Conservation (phyloP, 2,888 invertebrate species). For the Mamestra brassicae region DNA sequence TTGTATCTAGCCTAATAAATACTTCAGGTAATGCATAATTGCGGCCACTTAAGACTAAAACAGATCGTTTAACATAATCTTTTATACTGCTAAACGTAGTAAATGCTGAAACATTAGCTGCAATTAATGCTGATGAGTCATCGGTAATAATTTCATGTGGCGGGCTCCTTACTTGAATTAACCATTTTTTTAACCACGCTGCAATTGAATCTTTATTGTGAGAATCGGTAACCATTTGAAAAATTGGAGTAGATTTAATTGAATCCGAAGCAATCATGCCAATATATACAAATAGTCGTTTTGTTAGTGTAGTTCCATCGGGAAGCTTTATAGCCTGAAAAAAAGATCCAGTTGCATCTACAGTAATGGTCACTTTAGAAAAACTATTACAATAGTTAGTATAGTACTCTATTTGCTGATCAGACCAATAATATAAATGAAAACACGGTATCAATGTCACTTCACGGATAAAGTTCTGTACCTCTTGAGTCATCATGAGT, state of each 20-base stretch:
- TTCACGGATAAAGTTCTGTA: slow-evolving; percentile 55
- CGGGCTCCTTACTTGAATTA: too few relatives aligned
- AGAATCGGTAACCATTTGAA: too few relatives aligned
- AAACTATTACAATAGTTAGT: slow-evolving; percentile 47
- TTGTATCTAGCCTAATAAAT: slow-evolving; percentile 27
- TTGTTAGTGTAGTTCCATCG: slow-evolving; percentile 53
- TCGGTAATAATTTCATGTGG: too few relatives aligned
- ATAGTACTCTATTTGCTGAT: slow-evolving; percentile 58
- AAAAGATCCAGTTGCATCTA: slow-evolving; percentile 60
- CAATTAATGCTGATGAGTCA: too few relatives aligned
- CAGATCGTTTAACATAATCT: slow-evolving; percentile 50
- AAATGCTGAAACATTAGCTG: too few relatives aligned
- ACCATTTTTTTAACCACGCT: too few relatives aligned
- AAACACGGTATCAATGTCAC: slow-evolving; percentile 55
- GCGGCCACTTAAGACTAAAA: slow-evolving; percentile 50
- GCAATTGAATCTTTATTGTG: too few relatives aligned
- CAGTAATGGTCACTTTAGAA: slow-evolving; percentile 53
- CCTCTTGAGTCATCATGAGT: slow-evolving; percentile 50
- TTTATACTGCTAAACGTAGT: slow-evolving; percentile 34
- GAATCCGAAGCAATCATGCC: too few relatives aligned
- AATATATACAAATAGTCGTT: slow-evolving; percentile 55
- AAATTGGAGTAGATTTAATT: too few relatives aligned
- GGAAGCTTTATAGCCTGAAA: slow-evolving; percentile 49
- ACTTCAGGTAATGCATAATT: slow-evolving; percentile 48
- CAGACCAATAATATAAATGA: slow-evolving; percentile 56